A percentile compares a stretch with the other conserved stretches of the same genome.
Evolutionary conservation across 2,113 vertebrate species (phyloP).

Genomic region (Anseranas semipalmata): DNA sequence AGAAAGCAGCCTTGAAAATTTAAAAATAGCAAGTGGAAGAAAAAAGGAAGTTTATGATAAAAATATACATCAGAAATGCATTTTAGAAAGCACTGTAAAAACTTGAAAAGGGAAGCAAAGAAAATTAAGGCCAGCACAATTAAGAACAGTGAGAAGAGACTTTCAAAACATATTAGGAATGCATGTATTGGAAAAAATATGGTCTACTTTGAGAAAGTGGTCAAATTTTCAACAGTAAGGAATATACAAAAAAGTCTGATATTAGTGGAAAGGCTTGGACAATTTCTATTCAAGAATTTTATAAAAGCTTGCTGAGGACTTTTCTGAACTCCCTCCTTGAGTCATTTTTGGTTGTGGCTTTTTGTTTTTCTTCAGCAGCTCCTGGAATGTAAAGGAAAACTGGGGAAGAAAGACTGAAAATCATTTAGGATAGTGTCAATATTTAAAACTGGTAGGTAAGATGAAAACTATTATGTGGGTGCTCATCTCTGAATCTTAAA

Average conservation of each 20-base stretch:
- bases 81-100: background rate
- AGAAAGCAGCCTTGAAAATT: background rate
- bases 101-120: background rate
- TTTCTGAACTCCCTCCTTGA: background rate
- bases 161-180: background rate
- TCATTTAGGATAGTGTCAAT: background rate
- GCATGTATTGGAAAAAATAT: background rate
- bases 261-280: background rate
- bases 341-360: background rate
- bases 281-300: background rate
- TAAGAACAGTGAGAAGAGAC: background rate
- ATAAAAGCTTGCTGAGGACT: background rate
- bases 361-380: conserved; percentile 10
- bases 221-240: background rate
- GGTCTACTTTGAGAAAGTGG: background rate
- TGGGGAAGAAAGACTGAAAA: background rate
- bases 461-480: background rate
- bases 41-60: background rate
- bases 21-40: background rate
- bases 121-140: background rate
- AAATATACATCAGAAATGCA: background rate
- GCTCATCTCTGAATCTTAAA: conserved; percentile 10
- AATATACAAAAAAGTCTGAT: background rate
- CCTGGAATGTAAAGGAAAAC: conserved; percentile 10
- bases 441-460: conserved; percentile 16